These are phyloP conservation scores for Xerus inauris DNA, from an alignment of 2,113 vertebrate genomes.

Conservation along the genomic window DNA sequence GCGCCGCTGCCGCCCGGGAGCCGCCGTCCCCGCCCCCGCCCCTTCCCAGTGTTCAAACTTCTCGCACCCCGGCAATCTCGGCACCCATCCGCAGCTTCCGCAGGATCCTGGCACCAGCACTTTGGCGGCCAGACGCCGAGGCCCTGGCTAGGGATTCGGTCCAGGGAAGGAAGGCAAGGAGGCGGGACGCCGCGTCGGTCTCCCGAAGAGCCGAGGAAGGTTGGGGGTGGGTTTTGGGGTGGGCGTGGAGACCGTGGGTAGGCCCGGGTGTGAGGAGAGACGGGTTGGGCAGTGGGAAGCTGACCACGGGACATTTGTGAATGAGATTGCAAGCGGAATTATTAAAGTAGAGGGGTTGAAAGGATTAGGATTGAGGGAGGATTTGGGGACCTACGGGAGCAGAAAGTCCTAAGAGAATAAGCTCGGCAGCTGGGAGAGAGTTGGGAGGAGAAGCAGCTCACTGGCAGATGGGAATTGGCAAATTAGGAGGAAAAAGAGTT, in stretches of 20 bases:
- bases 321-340: too few species aligned
- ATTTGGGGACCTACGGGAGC: too few species aligned
- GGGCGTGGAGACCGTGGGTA: not conserved
- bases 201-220: not conserved
- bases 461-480: not conserved
- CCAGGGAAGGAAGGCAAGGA: not conserved
- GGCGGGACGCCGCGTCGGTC: not conserved
- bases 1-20: fast-evolving
- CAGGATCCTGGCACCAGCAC: not conserved
- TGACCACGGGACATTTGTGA: fast-evolving
- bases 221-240: not conserved
- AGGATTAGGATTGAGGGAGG: not conserved
- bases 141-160: not conserved
- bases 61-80: not conserved
- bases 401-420: not conserved
- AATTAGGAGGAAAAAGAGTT: too few species aligned
- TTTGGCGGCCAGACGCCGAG: not conserved
- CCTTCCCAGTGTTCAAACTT: not conserved
- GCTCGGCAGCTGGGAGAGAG: not conserved
- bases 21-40: fast-evolving
- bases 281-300: not conserved
- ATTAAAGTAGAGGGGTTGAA: not conserved
- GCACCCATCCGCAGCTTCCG: not conserved
- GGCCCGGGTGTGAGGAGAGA: not conserved
- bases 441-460: not conserved